Evolutionary conservation across 2,113 vertebrate species (phyloP).

Genomic region (Verasper variegatus): DNA sequence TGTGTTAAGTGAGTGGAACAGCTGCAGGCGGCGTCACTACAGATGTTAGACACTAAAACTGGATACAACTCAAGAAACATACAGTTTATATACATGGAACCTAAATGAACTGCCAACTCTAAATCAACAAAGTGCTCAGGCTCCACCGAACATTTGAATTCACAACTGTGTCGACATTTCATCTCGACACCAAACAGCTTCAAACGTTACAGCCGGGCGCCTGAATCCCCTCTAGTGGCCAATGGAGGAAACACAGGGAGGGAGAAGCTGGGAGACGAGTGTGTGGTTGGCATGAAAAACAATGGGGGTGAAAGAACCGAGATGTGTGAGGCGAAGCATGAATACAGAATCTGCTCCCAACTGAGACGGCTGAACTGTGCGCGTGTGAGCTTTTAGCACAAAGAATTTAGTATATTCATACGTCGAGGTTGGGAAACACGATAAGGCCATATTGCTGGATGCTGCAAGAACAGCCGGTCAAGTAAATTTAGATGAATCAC

Average conservation of each 20-base stretch:
- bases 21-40: background rate
- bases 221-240: constrained; percentile 49
- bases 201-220: constrained; percentile 37
- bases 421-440: constrained; percentile 23
- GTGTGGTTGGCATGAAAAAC: background rate
- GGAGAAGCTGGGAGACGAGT: background rate
- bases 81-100: constrained; percentile 63
- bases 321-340: background rate
- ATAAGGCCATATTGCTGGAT: constrained; percentile 66
- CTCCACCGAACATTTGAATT: constrained; percentile 42
- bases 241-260: constrained; percentile 2
- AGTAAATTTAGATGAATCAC: constrained; percentile 66
- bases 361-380: constrained; percentile 9
- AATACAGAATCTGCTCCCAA: constrained; percentile 2
- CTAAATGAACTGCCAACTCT: constrained; percentile 17
- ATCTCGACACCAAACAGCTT: constrained; percentile 33
- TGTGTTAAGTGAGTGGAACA: constrained; percentile 7
- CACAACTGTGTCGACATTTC: constrained; percentile 8
- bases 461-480: constrained; percentile 59
- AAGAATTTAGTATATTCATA: constrained; percentile 26
- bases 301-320: background rate
- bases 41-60: constrained; percentile 18
- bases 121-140: constrained; percentile 45
- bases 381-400: constrained; percentile 10
- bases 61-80: constrained; percentile 54